A percentile compares a stretch with the other conserved stretches of the same genome.
Conservation (phyloP, 2,797 vertebrate genomes). For the Pelochelys cantorii region DNA sequence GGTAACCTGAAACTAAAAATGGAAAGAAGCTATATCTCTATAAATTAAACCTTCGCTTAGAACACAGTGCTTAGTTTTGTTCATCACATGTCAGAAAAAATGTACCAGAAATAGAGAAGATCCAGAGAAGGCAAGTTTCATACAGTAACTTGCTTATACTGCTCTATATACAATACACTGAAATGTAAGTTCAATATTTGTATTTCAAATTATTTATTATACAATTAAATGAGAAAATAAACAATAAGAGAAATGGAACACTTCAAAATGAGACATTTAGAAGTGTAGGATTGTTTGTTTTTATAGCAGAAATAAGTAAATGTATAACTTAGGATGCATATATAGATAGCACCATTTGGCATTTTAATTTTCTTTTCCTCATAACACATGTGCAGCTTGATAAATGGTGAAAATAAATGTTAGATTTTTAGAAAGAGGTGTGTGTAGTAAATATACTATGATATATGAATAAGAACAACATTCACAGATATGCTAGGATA, state of each 20-base stretch:
- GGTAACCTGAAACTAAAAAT: background rate
- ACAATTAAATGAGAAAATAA: background rate
- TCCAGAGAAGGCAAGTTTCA: background rate
- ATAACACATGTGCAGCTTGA: background rate
- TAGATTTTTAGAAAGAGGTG: background rate
- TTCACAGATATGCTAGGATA: background rate
- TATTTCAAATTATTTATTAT: too few relatives aligned
- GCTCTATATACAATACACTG: too few relatives aligned
- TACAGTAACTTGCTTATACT: too few relatives aligned
- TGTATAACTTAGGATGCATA: background rate
- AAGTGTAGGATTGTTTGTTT: background rate
- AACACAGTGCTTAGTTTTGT: background rate
- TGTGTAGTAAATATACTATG: background rate
- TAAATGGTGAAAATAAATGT: background rate
- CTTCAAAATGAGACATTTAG: background rate
- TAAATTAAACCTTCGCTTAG: background rate
- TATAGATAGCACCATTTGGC: background rate
- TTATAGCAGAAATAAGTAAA: background rate
- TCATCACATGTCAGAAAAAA: background rate
- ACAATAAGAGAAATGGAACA: background rate
- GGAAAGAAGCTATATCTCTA: background rate
- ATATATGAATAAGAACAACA: background rate
- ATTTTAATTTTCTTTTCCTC: background rate
- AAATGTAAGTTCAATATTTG: too few relatives aligned
- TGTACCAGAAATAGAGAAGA: background rate